These are phyloP conservation scores for Nothocercus julius DNA, from an alignment of 2,113 vertebrate species.

Conservation along the genomic window DNA sequence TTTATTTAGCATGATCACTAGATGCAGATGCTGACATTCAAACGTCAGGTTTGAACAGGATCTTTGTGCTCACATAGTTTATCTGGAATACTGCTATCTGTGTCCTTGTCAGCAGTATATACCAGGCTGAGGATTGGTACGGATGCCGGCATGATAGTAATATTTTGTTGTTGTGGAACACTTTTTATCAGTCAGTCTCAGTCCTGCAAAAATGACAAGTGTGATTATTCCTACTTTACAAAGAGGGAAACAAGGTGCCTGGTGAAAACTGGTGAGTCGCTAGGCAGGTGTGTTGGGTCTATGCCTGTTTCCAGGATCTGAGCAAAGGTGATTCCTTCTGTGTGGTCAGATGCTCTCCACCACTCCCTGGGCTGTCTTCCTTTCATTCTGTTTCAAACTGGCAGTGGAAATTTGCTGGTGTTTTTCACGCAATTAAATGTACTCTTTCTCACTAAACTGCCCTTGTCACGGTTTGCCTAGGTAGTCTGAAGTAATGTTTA, in stretches of 20 bases:
- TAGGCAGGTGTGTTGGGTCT: no score
- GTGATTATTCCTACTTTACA: background rate
- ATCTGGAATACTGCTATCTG: background rate
- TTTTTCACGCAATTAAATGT: background rate
- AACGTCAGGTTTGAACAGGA: background rate
- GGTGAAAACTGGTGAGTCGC: background rate
- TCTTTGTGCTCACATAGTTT: background rate
- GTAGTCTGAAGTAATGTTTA: background rate
- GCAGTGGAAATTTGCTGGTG: background rate
- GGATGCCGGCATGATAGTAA: rapidly evolving
- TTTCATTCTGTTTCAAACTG: background rate
- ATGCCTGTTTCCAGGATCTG: no score
- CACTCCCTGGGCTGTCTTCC: background rate
- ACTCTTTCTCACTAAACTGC: no score
- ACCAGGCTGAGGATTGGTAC: background rate
- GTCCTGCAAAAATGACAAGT: background rate
- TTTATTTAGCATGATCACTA: background rate
- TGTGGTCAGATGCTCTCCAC: no score
- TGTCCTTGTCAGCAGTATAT: rapidly evolving
- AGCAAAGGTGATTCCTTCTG: no score
- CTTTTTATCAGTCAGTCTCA: background rate
- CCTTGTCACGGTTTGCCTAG: background rate
- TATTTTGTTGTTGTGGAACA: background rate
- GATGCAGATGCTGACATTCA: background rate
- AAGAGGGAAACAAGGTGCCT: background rate